These are phyloP conservation scores for Dryobates pubescens DNA, from an alignment of 2,797 vertebrate species.

Conservation along the genomic window DNA sequence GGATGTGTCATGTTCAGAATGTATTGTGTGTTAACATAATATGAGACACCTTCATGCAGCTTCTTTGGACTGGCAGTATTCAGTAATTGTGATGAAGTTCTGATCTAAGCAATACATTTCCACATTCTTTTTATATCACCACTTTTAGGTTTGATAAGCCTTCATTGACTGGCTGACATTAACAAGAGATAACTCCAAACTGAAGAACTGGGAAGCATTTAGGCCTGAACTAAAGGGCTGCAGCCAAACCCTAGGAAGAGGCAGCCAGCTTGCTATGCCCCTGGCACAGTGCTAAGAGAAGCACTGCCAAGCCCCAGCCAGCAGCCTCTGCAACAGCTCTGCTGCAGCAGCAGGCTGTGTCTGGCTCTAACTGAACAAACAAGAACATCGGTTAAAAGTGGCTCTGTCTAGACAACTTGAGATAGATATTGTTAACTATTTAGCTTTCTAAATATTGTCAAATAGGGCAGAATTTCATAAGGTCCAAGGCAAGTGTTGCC, in stretches of 20 bases:
- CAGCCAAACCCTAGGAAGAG: neutral
- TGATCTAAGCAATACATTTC: neutral
- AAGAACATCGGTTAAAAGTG: fast-evolving
- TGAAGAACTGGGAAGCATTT: neutral
- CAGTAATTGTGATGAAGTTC: neutral
- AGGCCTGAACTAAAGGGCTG: neutral
- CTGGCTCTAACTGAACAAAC: neutral
- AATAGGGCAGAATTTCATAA: neutral
- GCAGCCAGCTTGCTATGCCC: neutral
- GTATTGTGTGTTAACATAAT: neutral
- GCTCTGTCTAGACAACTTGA: neutral
- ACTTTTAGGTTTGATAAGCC: neutral
- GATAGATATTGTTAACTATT: neutral
- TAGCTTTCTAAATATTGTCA: neutral
- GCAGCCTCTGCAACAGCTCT: neutral
- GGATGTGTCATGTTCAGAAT: neutral
- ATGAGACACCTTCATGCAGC: neutral
- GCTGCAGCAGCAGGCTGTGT: neutral
- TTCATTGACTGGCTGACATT: neutral
- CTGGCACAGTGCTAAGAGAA: neutral
- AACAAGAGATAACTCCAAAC: neutral
- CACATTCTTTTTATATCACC: neutral
- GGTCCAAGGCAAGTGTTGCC: neutral
- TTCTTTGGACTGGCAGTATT: neutral
- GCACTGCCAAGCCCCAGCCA: neutral